phyloP scores from a whole-genome alignment of 2,797 vertebrate species.

The Podarcis lilfordi region DNA sequence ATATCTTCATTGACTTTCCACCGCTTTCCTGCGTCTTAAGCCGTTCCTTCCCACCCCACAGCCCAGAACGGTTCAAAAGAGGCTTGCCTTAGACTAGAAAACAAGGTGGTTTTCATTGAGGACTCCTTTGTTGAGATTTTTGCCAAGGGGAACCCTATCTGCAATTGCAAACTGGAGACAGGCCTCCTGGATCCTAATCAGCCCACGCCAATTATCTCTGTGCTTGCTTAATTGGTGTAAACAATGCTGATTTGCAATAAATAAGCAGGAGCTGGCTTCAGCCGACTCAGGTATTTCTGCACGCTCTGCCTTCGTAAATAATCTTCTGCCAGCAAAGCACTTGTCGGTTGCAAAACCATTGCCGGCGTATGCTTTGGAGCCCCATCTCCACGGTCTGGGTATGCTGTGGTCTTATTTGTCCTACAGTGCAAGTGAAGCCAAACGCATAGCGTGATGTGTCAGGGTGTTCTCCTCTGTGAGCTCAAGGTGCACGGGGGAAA shows the following conservation, averaged over 20 bases:
- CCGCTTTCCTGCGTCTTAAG: not conserved
- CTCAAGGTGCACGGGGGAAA: too few species aligned
- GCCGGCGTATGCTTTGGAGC: not conserved
- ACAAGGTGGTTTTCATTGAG: not conserved
- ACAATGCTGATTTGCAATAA: slow-evolving; percentile 47
- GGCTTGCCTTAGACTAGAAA: not conserved
- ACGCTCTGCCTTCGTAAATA: not conserved
- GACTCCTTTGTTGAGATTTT: not conserved
- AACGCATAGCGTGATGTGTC: not conserved
- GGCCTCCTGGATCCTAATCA: slow-evolving; percentile 49
- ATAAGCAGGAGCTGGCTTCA: not conserved
- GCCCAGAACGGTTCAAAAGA: not conserved
- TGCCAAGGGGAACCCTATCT: slow-evolving; percentile 3
- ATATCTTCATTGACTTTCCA: not conserved
- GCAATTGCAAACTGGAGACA: slow-evolving; percentile 29
- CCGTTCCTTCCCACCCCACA: not conserved
- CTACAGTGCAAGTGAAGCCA: not conserved
- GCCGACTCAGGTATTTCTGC: not conserved
- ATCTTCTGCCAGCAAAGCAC: not conserved
- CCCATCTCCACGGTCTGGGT: too few species aligned
- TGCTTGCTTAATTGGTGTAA: slow-evolving; percentile 49
- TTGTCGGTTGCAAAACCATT: not conserved
- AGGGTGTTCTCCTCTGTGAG: too few species aligned
- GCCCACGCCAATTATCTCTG: slow-evolving; percentile 12
- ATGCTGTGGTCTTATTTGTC: not conserved